Percentiles rank a stretch among this genome's conserved stretches.
Evolutionary conservation across 1,140 invertebrate species (phyloP).

Genomic region (Stegodyphus dumicola): DNA sequence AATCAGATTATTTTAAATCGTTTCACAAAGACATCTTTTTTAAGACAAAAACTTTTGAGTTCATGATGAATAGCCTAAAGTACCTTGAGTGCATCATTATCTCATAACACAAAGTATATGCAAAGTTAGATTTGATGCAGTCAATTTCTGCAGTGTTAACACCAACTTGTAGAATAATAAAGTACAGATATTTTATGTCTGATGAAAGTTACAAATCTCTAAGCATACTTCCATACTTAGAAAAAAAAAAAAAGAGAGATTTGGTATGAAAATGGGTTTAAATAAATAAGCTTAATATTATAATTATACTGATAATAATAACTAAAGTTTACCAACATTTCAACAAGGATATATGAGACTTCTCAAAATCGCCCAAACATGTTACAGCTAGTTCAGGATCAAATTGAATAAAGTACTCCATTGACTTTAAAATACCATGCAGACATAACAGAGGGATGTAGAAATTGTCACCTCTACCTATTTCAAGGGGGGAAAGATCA

Average conservation of each 20-base stretch:
- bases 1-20: too few species aligned
- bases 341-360: background rate
- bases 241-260: background rate
- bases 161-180: background rate
- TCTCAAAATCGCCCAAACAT: background rate
- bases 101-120: too few species aligned
- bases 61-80: too few species aligned
- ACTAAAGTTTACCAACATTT: conserved; percentile 1
- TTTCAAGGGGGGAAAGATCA: too few species aligned
- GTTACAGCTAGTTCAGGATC: background rate
- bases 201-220: background rate
- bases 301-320: background rate
- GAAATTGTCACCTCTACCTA: background rate
- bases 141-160: background rate
- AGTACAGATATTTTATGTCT: background rate
- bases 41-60: too few species aligned
- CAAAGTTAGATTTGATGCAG: background rate
- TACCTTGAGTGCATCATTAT: too few species aligned
- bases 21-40: too few species aligned
- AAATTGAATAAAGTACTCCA: conserved; percentile 19
- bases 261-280: background rate
- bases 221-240: background rate
- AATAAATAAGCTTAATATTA: background rate
- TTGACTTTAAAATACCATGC: conserved; percentile 31
- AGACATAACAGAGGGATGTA: conserved; percentile 1